phyloP scores from a whole-genome alignment of 2,113 vertebrate species.

The Podarcis raffonei region DNA sequence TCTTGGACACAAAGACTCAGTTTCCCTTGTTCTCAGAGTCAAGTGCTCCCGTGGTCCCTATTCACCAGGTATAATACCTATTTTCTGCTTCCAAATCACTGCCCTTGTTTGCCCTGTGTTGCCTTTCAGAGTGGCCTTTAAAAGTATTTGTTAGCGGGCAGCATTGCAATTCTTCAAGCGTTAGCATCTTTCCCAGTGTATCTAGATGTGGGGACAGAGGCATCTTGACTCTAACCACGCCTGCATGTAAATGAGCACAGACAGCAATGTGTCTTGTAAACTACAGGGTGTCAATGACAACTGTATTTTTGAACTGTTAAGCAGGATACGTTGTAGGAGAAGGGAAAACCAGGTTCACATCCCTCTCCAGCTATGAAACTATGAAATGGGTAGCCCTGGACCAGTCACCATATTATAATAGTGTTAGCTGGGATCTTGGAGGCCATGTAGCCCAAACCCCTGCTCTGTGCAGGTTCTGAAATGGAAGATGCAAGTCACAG shows the following conservation, averaged over 20 bases:
- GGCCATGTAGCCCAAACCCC: neutral
- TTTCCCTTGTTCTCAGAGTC: neutral
- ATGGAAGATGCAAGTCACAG: neutral
- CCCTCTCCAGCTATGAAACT: neutral
- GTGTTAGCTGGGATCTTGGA: neutral
- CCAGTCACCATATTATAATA: neutral
- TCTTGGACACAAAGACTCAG: neutral
- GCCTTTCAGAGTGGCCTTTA: neutral
- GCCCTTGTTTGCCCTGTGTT: neutral
- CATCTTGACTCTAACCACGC: neutral
- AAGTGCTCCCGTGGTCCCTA: neutral
- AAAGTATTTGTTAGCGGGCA: neutral
- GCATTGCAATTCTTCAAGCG: neutral
- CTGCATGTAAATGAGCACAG: neutral
- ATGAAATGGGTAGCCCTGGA: neutral
- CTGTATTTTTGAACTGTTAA: neutral
- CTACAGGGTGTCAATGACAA: neutral
- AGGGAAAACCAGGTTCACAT: neutral
- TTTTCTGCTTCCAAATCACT: neutral
- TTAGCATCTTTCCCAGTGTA: neutral
- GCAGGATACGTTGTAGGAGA: neutral
- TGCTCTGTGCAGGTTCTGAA: neutral
- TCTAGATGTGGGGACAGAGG: neutral
- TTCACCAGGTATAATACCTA: neutral
- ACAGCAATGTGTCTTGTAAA: neutral